Evolutionary conservation across 2,113 vertebrate genomes (phyloP).

Genomic region (Ranitomeya variabilis): DNA sequence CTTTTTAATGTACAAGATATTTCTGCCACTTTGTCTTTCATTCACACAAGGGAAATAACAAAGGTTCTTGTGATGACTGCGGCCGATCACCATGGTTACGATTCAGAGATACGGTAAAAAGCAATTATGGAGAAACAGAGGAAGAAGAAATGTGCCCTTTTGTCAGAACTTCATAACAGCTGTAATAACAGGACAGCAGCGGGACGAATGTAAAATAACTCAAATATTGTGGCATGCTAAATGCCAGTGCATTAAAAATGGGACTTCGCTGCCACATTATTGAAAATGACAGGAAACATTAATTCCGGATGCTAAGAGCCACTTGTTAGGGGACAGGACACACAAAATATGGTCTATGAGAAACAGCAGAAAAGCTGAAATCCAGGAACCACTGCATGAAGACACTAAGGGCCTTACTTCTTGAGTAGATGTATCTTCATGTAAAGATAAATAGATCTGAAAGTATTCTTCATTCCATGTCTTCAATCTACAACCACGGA

Average conservation of each 20-base stretch:
- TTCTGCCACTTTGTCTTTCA: conserved; percentile 68
- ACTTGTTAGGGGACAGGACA: conserved; percentile 67
- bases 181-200: conserved; percentile 82
- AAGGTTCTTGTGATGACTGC: conserved; percentile 81
- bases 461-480: not conserved
- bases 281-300: conserved; percentile 80
- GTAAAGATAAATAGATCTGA: not conserved
- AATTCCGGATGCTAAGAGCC: conserved; percentile 75
- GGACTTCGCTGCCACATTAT: conserved; percentile 78
- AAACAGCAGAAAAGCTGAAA: conserved; percentile 66
- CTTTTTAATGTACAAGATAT: conserved; percentile 70
- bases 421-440: too few species aligned
- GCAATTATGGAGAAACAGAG: conserved; percentile 81
- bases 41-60: conserved; percentile 79
- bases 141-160: conserved; percentile 78
- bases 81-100: conserved; percentile 84
- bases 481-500: not conserved
- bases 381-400: conserved; percentile 63
- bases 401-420: not conserved
- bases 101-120: conserved; percentile 83
- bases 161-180: conserved; percentile 87
- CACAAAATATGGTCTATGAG: conserved; percentile 65
- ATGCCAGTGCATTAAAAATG: conserved; percentile 74
- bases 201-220: conserved; percentile 79
- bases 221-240: conserved; percentile 81